Percentiles rank a stretch among this genome's conserved stretches.
These are phyloP conservation scores for Gonioctena quinquepunctata DNA, from an alignment of 1,140 invertebrate species.

Conservation along the genomic window DNA sequence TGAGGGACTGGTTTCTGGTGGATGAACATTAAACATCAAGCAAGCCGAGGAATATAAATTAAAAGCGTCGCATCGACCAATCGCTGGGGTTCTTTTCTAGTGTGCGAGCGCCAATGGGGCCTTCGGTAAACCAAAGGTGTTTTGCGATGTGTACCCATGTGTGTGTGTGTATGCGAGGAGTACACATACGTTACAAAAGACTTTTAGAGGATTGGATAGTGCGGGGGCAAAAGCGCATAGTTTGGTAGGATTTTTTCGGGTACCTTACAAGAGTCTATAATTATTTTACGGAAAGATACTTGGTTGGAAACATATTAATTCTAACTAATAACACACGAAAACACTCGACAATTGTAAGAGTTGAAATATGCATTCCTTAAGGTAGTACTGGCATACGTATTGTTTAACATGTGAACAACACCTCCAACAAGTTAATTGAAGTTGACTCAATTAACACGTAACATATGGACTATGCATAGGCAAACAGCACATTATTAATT, in stretches of 20 bases:
- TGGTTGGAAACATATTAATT: no score
- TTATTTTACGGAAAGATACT: no score
- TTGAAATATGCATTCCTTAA: no score
- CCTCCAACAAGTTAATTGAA: no score
- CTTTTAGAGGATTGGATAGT: neutral
- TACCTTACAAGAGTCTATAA: no score
- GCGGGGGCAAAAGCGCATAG: neutral
- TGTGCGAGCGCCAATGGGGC: constrained; percentile 37
- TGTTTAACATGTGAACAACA: no score
- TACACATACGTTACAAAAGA: neutral
- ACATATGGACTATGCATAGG: no score
- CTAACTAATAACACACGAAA: no score
- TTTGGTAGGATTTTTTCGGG: neutral
- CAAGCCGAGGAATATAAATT: constrained; percentile 46
- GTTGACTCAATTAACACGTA: no score
- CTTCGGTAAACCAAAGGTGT: constrained; percentile 23
- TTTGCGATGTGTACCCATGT: constrained; percentile 21
- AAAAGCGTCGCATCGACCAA: constrained; percentile 47
- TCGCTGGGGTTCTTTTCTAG: constrained; percentile 33
- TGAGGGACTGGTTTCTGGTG: constrained; percentile 28
- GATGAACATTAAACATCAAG: constrained; percentile 45
- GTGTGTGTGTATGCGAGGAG: constrained; percentile 20
- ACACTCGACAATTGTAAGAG: no score
- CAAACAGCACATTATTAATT: no score
- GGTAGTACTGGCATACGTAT: no score